A percentile compares a stretch with the other conserved stretches of the same genome.
Conservation (phyloP, 2,888 invertebrate species). For the Subacronicta megacephala region DNA sequence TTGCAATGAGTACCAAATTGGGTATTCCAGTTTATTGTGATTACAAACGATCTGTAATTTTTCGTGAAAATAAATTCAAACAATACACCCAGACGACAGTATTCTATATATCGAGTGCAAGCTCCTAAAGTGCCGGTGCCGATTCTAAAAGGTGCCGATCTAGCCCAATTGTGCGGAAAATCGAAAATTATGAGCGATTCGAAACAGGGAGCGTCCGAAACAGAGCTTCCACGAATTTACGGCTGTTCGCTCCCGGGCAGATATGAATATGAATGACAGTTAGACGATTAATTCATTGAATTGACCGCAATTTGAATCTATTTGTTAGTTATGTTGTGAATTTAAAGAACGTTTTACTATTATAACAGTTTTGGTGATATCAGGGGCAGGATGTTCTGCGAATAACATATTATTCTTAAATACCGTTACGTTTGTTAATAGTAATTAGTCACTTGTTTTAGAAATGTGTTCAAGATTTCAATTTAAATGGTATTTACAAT, state of each 20-base stretch:
- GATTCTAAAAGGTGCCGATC: slow-evolving; percentile 70
- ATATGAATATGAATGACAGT: slow-evolving; percentile 73
- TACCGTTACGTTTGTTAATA: too few relatives aligned
- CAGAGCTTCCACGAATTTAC: slow-evolving; percentile 76
- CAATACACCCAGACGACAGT: slow-evolving; percentile 7
- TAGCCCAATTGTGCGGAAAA: slow-evolving; percentile 85
- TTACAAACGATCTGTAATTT: too few relatives aligned
- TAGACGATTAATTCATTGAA: slow-evolving; percentile 52
- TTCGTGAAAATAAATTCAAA: too few relatives aligned
- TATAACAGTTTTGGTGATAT: too few relatives aligned
- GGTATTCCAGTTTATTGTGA: too few relatives aligned
- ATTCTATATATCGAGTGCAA: slow-evolving; percentile 43
- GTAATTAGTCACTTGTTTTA: too few relatives aligned
- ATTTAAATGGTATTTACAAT: too few relatives aligned
- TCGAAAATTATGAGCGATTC: slow-evolving; percentile 86
- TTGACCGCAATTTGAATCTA: slow-evolving; percentile 40
- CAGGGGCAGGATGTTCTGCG: too few relatives aligned
- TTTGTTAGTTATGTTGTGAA: slow-evolving; percentile 11
- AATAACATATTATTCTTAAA: too few relatives aligned
- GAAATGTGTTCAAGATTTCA: too few relatives aligned
- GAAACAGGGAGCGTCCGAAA: slow-evolving; percentile 68
- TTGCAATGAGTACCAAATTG: too few relatives aligned
- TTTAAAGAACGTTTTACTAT: too few relatives aligned
- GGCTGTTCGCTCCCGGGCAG: slow-evolving; percentile 35
- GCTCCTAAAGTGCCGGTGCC: slow-evolving; percentile 30